Evolutionary conservation across 1,140 invertebrate species (phyloP), one percentile per base, ranked within the genome.

Genomic region (Bicyclus anynana): DNA sequence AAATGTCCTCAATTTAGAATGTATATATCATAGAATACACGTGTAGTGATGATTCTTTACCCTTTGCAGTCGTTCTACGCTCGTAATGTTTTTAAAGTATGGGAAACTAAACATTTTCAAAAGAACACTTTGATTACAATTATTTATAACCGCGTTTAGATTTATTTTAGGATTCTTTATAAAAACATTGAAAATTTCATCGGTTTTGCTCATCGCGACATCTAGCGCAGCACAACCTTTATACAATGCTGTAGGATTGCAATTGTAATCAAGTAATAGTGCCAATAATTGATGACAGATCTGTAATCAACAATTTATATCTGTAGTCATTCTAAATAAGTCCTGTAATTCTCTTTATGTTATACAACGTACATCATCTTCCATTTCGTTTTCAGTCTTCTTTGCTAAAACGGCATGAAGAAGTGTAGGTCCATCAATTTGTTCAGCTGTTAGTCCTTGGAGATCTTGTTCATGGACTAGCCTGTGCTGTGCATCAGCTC

Each of bases 141-240:
- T 60, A 59, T 87, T 85, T 20, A 87, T 85, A 7, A 69, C 20
- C 5, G 66, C 58, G 53, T 87, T 87, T 0, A 85, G 62, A 35
- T 87, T 60, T 0, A 68, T 69, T 48, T 66, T 72, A 0, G 75
- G 65, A 46, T 62, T 67, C 48, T 64, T 69, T 5, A 85, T 66
- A 35, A 87, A 79, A 13, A 72, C 62, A 48, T 81, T 65, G 12
- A 84, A 62, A 3, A 77, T 13, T 16, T 72, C 64, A 18, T 76
- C 18, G 26, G 21, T 67, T 53, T 72, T 80, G 1, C 51, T 53
- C 67, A 86, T 73, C 2, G 73, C 74, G 12, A 76, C 33, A 9
- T 81, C 80, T 38, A 85, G 54, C 9, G 77, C 69, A 17, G 82
- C 80, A 6, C 63, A 60, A 4, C 84, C 84, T 56, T 76, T 77